Percentiles rank a stretch among this genome's conserved stretches.
These are phyloP conservation scores for Hippocampus kuda DNA, from an alignment of 2,797 vertebrate species.

Conservation along the genomic window DNA sequence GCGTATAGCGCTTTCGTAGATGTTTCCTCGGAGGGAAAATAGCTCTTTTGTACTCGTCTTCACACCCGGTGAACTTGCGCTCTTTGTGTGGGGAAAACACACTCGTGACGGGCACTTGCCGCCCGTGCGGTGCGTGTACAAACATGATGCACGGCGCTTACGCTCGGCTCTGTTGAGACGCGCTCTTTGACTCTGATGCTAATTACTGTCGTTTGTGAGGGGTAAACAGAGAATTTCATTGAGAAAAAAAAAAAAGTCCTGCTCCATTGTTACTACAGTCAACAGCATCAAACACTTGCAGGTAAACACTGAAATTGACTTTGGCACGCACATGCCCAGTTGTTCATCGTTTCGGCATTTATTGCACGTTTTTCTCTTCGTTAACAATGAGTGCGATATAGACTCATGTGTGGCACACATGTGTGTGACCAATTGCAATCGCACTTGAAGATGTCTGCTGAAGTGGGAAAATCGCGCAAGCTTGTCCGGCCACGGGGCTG, in stretches of 20 bases:
- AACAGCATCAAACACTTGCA: neutral
- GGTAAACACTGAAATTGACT: neutral
- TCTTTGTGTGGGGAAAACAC: conserved; percentile 36
- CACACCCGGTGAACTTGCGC: conserved; percentile 29
- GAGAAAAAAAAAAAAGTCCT: neutral
- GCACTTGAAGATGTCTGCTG: no score
- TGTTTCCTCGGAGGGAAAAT: conserved; percentile 54
- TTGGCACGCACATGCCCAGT: neutral
- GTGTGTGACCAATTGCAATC: no score
- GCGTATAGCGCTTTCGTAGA: conserved; percentile 41
- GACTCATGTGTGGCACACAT: no score
- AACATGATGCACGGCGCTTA: neutral
- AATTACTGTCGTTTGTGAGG: neutral
- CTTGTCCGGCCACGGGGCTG: no score
- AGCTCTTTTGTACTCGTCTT: conserved; percentile 46
- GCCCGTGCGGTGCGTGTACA: neutral
- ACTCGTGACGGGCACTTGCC: conserved; percentile 22
- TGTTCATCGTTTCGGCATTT: no score
- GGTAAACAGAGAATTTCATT: neutral
- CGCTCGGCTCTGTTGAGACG: neutral
- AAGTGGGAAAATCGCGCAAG: no score
- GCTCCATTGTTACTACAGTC: neutral
- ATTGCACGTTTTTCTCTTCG: no score
- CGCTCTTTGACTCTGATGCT: conserved; percentile 5
- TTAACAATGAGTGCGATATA: no score